A percentile compares a stretch with the other conserved stretches of the same genome.
Evolutionary conservation across 2,888 invertebrate species (phyloP).

Genomic region (Helicoverpa assulta): DNA sequence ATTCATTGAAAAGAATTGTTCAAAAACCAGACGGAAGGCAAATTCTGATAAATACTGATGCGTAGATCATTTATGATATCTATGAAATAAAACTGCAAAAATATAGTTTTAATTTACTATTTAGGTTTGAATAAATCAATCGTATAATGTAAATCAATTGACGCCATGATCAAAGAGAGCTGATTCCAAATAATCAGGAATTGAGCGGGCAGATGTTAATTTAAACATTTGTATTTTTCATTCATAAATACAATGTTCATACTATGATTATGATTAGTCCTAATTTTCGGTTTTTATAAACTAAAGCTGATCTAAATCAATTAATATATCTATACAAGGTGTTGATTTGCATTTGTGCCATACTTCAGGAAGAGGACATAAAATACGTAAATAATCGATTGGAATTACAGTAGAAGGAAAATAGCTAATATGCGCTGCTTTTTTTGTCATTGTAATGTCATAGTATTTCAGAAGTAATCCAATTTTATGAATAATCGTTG

Average conservation of each 20-base stretch:
- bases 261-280: neutral
- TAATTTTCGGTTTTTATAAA: too few relatives aligned
- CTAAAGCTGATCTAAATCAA: too few relatives aligned
- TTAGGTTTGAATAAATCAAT: neutral
- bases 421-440: too few relatives aligned
- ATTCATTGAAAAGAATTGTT: conserved; percentile 3
- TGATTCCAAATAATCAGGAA: neutral
- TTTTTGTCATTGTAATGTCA: too few relatives aligned
- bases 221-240: neutral
- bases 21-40: conserved; percentile 1
- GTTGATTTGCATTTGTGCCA: too few relatives aligned
- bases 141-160: neutral
- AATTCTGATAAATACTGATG: neutral
- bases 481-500: too few relatives aligned
- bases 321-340: too few relatives aligned
- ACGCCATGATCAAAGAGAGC: neutral
- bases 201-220: neutral
- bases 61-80: conserved; percentile 4
- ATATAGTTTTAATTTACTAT: neutral
- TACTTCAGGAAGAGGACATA: too few relatives aligned
- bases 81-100: neutral
- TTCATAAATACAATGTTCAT: neutral
- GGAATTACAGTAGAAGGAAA: too few relatives aligned
- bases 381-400: too few relatives aligned
- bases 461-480: too few relatives aligned